phyloP scores from a whole-genome alignment of 2,888 invertebrate species.

The Loripinus fragilis region DNA sequence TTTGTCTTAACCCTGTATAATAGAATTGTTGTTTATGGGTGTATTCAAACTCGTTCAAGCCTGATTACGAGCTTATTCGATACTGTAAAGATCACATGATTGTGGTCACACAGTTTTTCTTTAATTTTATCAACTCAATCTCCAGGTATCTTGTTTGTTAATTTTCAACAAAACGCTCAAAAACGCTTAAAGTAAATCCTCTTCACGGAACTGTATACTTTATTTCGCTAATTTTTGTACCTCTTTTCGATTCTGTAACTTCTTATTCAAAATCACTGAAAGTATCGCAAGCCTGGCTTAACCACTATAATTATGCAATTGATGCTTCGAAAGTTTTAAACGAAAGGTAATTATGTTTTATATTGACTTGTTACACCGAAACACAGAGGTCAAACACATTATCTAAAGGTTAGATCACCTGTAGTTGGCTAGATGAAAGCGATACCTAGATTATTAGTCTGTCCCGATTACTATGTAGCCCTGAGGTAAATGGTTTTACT shows the following conservation, averaged over 20 bases:
- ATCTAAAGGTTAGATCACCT: constrained; percentile 8
- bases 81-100: constrained; percentile 22
- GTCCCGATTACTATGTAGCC: background rate
- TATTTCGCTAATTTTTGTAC: background rate
- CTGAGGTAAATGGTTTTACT: background rate
- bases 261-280: constrained; percentile 16
- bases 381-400: constrained; percentile 1
- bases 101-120: background rate
- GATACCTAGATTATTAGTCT: too few species aligned
- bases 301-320: constrained; percentile 29
- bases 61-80: constrained; percentile 34
- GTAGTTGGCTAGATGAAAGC: too few species aligned
- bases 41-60: constrained; percentile 42
- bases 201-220: background rate
- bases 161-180: constrained; percentile 5
- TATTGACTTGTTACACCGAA: constrained; percentile 12
- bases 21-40: constrained; percentile 38
- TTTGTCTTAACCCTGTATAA: constrained; percentile 22
- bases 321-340: constrained; percentile 3
- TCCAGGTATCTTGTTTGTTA: constrained; percentile 1
- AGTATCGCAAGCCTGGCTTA: background rate
- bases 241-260: constrained; percentile 20
- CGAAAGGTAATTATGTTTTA: constrained; percentile 9
- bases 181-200: background rate
- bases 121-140: constrained; percentile 11